These are phyloP conservation scores for Sebastes flavidus DNA, from an alignment of 2,797 vertebrate species.

Conservation along the genomic window DNA sequence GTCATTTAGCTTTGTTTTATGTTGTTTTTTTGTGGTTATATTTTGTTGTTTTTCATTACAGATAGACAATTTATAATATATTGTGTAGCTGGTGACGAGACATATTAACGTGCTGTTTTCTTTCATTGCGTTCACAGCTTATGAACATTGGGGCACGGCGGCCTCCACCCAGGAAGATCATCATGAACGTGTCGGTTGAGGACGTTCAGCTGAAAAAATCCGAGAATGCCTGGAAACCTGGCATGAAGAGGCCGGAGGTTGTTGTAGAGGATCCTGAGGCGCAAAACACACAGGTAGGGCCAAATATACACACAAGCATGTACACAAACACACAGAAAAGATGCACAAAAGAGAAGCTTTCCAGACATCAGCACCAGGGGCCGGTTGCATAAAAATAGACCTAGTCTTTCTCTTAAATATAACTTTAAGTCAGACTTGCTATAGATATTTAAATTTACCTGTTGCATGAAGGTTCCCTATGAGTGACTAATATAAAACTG, in stretches of 20 bases:
- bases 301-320: neutral
- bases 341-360: neutral
- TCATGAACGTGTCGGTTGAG: conserved; percentile 91
- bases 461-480: no score
- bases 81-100: neutral
- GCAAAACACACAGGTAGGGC: conserved; percentile 87
- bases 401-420: no score
- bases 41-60: no score
- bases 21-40: neutral
- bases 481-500: no score
- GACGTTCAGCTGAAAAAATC: conserved; percentile 94
- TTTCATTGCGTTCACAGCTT: conserved; percentile 59
- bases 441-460: no score
- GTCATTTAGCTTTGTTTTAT: neutral
- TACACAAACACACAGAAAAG: no score
- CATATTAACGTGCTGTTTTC: neutral
- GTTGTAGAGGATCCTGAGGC: conserved; percentile 77
- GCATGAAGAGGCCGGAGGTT: conserved; percentile 86
- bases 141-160: conserved; percentile 79
- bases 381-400: no score
- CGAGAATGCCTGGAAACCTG: conserved; percentile 97
- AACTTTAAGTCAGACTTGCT: no score
- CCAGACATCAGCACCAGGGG: neutral
- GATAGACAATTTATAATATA: no score
- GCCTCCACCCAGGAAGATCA: conserved; percentile 92